Base-by-base conservation (phyloP, 2,888 invertebrate genomes). In the Melitaea athalia region DNA sequence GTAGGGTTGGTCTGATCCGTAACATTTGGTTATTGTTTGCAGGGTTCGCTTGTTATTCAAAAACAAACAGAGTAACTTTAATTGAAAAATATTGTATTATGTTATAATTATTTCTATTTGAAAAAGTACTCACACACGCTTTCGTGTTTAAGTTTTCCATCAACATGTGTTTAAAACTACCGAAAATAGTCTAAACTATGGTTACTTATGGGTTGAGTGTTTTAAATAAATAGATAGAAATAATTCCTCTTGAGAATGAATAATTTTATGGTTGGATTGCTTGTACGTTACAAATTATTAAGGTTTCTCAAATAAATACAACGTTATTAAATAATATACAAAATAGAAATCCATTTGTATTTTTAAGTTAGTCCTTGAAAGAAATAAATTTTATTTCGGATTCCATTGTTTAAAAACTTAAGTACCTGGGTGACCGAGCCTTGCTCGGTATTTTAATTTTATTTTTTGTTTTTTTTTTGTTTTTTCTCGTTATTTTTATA, bases 1-100 rank as follows among this genome's bases (percentile, higher is more conserved):
- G 72, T 71, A 72, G 70, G 75, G 66, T 69, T 69, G 60, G 60
- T 64, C 57, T 75, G 77, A 75, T 75, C 68, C 69, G 66, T 59
- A 71, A 72, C 75, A 76, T 77, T 75, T 77, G 77, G 75, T 68
- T 64, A 72, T 66, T 75, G 68, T 74, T 74, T 74, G 67, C 67
- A 71, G 66, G 68, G 67, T 68, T 68, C 62, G 68, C 42, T 70
- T 42, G 65, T 66, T 59, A 68, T 61, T 65, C 66, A 60, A 69
- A 72, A 72, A 74, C 64, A 72, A 68, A 66, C 50, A 45, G 59
- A 50, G 52, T 59, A 59, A 60, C 17, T 57, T 50, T 64, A 59
- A 71, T 71, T 64, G 52, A 65, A 70, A 15, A 38, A 14, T 60
- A 52, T 47, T 47, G 60, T 24, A 60, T 31, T 24, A 47, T 24